Conservation (phyloP, 2,888 invertebrate genomes). For the Furcula furcula region DNA sequence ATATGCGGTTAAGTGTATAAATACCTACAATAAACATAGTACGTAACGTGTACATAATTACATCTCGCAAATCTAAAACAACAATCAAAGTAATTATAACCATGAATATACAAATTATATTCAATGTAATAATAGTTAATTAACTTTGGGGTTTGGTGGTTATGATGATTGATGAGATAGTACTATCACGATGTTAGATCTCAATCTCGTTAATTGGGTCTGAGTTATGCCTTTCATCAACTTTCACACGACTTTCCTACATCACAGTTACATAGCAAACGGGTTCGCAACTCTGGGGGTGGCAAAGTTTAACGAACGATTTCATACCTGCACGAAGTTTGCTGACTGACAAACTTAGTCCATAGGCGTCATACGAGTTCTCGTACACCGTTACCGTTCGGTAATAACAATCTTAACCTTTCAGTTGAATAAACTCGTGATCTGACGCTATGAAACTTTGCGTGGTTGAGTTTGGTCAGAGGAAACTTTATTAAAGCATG, state of each 20-base stretch:
- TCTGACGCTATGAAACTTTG: too few species aligned
- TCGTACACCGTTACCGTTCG: too few species aligned
- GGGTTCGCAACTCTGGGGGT: conserved; percentile 4
- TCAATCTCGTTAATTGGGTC: conserved; percentile 24
- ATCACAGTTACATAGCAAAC: conserved; percentile 1
- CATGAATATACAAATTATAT: conserved; percentile 1
- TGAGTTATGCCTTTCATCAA: conserved; percentile 13
- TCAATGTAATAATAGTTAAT: conserved; percentile 3
- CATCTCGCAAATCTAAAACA: background rate
- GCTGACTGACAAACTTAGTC: conserved; percentile 31
- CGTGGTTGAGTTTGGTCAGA: too few species aligned
- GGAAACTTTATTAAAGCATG: too few species aligned
- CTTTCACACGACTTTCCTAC: conserved; percentile 18
- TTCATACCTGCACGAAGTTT: conserved; percentile 20
- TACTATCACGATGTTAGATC: conserved; percentile 19
- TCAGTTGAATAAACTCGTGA: conserved; percentile 20
- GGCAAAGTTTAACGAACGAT: conserved; percentile 18
- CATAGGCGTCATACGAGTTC: conserved; percentile 26
- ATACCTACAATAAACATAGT: too few species aligned
- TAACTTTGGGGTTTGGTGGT: conserved; percentile 15
- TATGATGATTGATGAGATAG: conserved; percentile 19
- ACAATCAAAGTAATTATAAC: conserved; percentile 4
- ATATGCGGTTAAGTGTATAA: too few species aligned
- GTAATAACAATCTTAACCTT: conserved; percentile 27
- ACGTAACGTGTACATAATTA: too few species aligned